Percentiles rank a stretch among this genome's conserved stretches.
phyloP scores from a whole-genome alignment of 2,113 vertebrate genomes.

The Equus przewalskii region DNA sequence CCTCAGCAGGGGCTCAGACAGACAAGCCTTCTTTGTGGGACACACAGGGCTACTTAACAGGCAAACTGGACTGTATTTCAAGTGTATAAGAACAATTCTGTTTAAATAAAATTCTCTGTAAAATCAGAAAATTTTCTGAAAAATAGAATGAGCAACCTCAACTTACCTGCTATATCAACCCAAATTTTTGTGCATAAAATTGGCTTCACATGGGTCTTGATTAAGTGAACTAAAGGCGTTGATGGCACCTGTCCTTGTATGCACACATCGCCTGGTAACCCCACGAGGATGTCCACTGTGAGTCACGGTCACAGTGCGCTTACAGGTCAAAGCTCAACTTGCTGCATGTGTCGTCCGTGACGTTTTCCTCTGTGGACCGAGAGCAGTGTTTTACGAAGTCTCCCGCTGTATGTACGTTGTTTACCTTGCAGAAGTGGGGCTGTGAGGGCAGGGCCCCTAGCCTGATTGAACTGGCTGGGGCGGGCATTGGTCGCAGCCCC shows the following conservation, averaged over 20 bases:
- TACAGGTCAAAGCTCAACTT: neutral
- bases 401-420: neutral
- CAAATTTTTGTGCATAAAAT: constrained; percentile 38
- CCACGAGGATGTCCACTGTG: neutral
- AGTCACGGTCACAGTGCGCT: neutral
- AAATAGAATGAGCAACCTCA: neutral
- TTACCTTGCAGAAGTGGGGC: neutral
- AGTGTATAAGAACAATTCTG: neutral
- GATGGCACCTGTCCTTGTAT: neutral
- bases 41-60: neutral
- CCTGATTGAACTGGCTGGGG: neutral
- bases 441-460: neutral
- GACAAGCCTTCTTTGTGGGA: neutral
- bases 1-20: neutral
- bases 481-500: too few relatives aligned
- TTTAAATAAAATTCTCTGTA: neutral
- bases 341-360: neutral
- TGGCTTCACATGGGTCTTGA: neutral
- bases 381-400: neutral
- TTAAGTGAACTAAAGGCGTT: neutral
- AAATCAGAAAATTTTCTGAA: neutral
- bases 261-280: neutral
- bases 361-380: neutral
- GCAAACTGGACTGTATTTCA: constrained; percentile 13
- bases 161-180: neutral